Conservation (phyloP, 2,113 vertebrate genomes). For the Campylomormyrus numenius region DNA sequence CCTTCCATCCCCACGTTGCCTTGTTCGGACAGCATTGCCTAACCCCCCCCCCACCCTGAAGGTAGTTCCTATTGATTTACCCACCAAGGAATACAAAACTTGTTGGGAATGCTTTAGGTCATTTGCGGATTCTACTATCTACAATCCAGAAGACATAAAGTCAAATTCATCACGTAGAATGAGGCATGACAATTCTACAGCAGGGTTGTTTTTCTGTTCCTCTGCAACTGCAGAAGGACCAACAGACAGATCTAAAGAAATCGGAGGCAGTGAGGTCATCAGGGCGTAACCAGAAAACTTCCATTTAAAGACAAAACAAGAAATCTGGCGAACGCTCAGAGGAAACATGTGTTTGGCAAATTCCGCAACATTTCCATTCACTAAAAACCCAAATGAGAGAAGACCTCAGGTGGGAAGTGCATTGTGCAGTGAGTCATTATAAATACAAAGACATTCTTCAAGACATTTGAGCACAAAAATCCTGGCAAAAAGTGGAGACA, state of each 20-base stretch:
- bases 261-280: conserved; percentile 9
- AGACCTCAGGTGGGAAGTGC: background rate
- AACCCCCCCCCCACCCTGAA: background rate
- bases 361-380: background rate
- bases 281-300: background rate
- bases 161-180: background rate
- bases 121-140: background rate
- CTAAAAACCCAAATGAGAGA: background rate
- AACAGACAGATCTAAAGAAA: background rate
- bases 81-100: background rate
- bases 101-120: background rate
- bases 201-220: background rate
- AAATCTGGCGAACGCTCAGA: background rate
- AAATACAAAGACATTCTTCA: background rate
- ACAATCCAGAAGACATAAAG: background rate
- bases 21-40: background rate
- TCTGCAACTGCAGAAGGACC: background rate
- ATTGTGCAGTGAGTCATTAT: background rate
- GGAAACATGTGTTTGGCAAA: background rate
- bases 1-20: background rate
- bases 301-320: conserved; percentile 16
- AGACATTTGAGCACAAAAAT: background rate
- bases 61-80: background rate
- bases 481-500: background rate
- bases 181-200: background rate